Base-by-base conservation (phyloP, 2,888 invertebrate genomes). In the Rhamphomyia laevipes region DNA sequence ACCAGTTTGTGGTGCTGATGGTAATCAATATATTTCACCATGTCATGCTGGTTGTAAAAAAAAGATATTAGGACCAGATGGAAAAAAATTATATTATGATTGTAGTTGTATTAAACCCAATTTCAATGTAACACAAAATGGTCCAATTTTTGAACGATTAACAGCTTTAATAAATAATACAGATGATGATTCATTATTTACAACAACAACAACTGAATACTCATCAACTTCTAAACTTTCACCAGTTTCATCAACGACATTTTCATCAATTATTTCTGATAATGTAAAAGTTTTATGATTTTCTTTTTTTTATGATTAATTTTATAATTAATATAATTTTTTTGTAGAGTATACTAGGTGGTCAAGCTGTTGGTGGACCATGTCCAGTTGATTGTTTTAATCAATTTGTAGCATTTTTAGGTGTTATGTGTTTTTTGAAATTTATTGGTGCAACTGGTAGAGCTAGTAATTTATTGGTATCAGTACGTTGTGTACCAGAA, bases 1-100 rank as follows among this genome's bases (percentile, higher is more conserved):
- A 45, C 85, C 86, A 0, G 81, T 86, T 0, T 86, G 85, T 60
- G 77, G 80, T 5, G 74, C 77, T 53, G 77, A 78, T 53, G 76
- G 77, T 1, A 74, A 77, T 56, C 81, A 82, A 3, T 87, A 78
- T 61, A 86, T 86, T 57, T 86, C 85, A 0, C 82, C 87, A 6
- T 88, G 88, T 61, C 84, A 86, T 62, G 87, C 87, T 17, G 87
- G 88, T 6, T 87, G 86, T 62, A 74, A 67, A 45, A 65, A 66
- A 21, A 66, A 72, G 53, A 62, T 67, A 38, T 61, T 63, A 11
- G 61, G 61, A 0, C 27, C 59, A 4, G 72, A 73, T 54, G 74
- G 74, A 31, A 66, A 66, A 27, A 74, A 73, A 67, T 71, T 76
- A 42, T 51, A 23, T 42, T 51, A 48, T 37, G 31, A 51, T 23